phyloP scores from a whole-genome alignment of 2,888 invertebrate species.

The Myathropa florea region DNA sequence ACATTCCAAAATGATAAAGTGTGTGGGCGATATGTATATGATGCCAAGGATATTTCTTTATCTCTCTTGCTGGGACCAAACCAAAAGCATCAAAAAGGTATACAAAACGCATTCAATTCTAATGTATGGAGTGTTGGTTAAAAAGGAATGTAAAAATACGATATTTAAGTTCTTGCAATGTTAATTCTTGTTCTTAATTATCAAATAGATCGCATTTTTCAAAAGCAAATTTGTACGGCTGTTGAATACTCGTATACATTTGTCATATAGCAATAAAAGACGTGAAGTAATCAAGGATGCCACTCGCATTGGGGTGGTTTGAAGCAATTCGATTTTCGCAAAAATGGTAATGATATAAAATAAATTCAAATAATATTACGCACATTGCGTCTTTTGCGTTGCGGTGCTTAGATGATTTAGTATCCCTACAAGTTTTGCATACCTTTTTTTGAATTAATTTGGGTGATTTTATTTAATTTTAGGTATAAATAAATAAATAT shows the following conservation, averaged over 20 bases:
- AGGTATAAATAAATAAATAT: neutral
- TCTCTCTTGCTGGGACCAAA: conserved; percentile 30
- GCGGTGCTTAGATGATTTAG: conserved; percentile 44
- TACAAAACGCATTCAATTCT: conserved; percentile 36
- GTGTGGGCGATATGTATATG: neutral
- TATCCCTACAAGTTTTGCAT: conserved; percentile 73
- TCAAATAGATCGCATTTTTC: neutral
- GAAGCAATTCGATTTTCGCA: neutral
- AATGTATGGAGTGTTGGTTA: neutral
- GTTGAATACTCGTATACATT: neutral
- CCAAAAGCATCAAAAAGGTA: conserved; percentile 45
- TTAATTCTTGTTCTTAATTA: neutral
- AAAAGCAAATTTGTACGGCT: neutral
- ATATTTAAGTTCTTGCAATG: neutral
- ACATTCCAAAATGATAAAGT: neutral
- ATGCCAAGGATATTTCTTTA: conserved; percentile 19
- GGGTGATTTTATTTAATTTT: conserved; percentile 26
- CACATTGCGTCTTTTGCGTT: conserved; percentile 71
- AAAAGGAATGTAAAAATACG: neutral
- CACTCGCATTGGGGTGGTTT: neutral
- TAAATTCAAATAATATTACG: conserved; percentile 58
- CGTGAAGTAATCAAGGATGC: neutral
- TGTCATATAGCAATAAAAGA: neutral
- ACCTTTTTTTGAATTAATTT: conserved; percentile 72
- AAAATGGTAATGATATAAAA: neutral